These are phyloP conservation scores for Labroides dimidiatus DNA, from an alignment of 2,797 vertebrate genomes.

Conservation along the genomic window DNA sequence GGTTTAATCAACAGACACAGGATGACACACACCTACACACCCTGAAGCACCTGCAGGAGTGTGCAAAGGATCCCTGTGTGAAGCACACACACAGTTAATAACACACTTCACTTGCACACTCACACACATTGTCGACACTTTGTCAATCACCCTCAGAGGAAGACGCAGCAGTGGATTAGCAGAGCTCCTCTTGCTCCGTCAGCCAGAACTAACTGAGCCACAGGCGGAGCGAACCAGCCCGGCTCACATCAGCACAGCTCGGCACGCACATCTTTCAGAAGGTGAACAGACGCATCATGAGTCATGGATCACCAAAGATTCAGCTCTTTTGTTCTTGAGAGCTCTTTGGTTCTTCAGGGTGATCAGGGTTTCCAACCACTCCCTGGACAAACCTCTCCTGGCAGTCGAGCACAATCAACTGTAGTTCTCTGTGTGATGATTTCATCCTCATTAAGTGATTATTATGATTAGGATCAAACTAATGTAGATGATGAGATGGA, in stretches of 20 bases:
- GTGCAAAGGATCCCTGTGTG: constrained; percentile 8
- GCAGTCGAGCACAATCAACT: neutral
- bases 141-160: constrained; percentile 55
- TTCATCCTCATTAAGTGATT: neutral
- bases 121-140: constrained; percentile 13
- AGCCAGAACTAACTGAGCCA: constrained; percentile 73
- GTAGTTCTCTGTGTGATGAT: neutral
- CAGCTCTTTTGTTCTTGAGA: constrained; percentile 17
- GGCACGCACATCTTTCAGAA: constrained; percentile 49
- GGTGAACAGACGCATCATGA: constrained; percentile 58
- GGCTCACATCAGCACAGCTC: constrained; percentile 23
- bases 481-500: neutral
- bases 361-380: neutral
- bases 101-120: neutral
- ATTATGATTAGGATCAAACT: neutral
- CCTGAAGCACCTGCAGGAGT: constrained; percentile 7
- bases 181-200: constrained; percentile 63
- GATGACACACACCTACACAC: constrained; percentile 2
- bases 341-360: neutral
- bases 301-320: constrained; percentile 40
- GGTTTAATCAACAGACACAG: constrained; percentile 1
- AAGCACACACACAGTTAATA: constrained; percentile 4
- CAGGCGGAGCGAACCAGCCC: constrained; percentile 46
- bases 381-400: neutral
- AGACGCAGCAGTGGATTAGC: constrained; percentile 61